Evolutionary conservation across 2,113 vertebrate genomes (phyloP).

Genomic region (Illadopsis cleaveri): DNA sequence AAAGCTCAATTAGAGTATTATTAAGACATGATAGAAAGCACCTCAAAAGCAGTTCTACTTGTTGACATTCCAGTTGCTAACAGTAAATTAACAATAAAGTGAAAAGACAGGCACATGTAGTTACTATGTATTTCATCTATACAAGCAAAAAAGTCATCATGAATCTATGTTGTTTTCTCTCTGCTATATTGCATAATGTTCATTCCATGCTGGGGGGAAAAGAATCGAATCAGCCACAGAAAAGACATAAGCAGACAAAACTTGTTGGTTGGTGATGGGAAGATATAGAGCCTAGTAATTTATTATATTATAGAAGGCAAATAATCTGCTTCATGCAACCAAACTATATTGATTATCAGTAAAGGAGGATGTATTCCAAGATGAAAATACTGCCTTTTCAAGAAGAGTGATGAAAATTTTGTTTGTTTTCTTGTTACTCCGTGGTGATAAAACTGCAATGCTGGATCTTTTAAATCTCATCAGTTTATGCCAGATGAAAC

Average conservation of each 20-base stretch:
- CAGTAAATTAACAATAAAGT: not conserved
- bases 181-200: not conserved
- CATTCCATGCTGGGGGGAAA: not conserved
- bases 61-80: not conserved
- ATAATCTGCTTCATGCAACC: not conserved
- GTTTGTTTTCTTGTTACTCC: not conserved
- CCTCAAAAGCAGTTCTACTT: not conserved
- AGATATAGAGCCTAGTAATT: not conserved
- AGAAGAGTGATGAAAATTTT: not conserved
- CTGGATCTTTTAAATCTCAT: not conserved
- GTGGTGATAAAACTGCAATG: not conserved
- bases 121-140: not conserved
- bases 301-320: not conserved
- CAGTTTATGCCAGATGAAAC: not conserved
- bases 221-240: not conserved
- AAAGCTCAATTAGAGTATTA: not conserved
- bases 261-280: not conserved
- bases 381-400: not conserved
- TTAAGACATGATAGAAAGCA: not conserved
- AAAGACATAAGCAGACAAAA: not conserved
- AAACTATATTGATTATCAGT: not conserved
- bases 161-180: not conserved
- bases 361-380: not conserved
- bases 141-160: not conserved
- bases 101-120: not conserved